Evolutionary conservation across 2,113 vertebrate species (phyloP).

Genomic region (Oceanites oceanicus): DNA sequence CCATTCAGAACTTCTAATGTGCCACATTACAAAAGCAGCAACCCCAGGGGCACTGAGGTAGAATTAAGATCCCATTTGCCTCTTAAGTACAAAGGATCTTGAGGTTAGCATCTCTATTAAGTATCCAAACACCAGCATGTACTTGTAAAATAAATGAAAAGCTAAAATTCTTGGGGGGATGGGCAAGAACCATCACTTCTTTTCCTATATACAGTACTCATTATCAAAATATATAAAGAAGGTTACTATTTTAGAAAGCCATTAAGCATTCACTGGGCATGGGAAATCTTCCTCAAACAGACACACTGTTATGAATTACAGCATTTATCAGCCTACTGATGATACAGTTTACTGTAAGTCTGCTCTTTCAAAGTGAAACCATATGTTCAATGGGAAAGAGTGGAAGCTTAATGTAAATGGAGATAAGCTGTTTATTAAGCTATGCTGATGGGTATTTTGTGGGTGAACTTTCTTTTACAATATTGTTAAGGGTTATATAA

Average conservation of each 20-base stretch:
- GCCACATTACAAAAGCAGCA: background rate
- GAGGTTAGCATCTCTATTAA: background rate
- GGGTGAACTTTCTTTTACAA: background rate
- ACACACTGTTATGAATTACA: background rate
- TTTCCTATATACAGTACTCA: background rate
- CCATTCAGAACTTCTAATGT: background rate
- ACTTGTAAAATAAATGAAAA: background rate
- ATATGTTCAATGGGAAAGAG: conserved; percentile 37
- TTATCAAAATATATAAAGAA: background rate
- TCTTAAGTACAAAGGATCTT: background rate
- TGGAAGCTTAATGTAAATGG: conserved; percentile 1
- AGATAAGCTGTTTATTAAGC: conserved; percentile 46
- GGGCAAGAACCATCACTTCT: background rate
- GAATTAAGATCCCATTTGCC: background rate
- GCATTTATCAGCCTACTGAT: conserved; percentile 26
- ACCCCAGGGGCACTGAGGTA: background rate
- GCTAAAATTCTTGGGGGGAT: background rate
- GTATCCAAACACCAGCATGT: background rate
- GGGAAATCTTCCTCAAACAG: conserved; percentile 7
- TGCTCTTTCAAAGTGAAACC: conserved; percentile 45
- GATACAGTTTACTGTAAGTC: conserved; percentile 33
- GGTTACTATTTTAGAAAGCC: background rate
- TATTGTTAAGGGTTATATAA: background rate
- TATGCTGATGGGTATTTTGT: background rate
- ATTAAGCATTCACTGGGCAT: background rate